Evolutionary conservation across 35 echinoderm and acorn worm genomes (phyloP).

Genomic region (Hemicentrotus pulcherrimus): DNA sequence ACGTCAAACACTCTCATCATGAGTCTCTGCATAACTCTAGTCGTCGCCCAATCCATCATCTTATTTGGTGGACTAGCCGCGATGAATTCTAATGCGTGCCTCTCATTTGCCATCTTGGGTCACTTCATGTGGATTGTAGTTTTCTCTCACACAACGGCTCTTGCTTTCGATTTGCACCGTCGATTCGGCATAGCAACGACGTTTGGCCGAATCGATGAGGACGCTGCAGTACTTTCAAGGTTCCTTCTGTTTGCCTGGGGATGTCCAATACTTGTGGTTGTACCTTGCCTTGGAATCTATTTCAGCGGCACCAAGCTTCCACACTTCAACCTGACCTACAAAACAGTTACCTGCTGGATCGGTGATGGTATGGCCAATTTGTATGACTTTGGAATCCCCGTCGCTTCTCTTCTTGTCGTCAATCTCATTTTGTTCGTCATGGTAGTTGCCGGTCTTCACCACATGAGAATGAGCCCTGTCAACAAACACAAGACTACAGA

Average conservation of each 20-base stretch:
- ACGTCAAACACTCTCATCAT: neutral
- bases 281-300: constrained; percentile 51
- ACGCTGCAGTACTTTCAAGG: neutral
- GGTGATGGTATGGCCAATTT: constrained; percentile 22
- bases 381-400: constrained; percentile 25
- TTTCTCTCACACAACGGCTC: constrained; percentile 24
- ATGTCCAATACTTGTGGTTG: constrained; percentile 11
- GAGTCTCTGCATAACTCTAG: neutral
- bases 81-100: neutral
- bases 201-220: neutral
- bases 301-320: neutral
- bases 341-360: constrained; percentile 14
- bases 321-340: constrained; percentile 29
- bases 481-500: neutral
- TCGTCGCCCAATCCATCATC: neutral
- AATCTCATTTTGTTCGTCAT: constrained; percentile 19
- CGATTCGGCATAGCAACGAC: constrained; percentile 36
- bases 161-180: constrained; percentile 10
- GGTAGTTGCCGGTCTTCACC: neutral
- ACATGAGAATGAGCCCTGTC: neutral
- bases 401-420: neutral
- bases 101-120: constrained; percentile 3
- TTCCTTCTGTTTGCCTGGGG: constrained; percentile 16
- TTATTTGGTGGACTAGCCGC: neutral
- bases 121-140: constrained; percentile 12